phyloP scores from a whole-genome alignment of 2,797 vertebrate species.

The Hoplostethus atlanticus region DNA sequence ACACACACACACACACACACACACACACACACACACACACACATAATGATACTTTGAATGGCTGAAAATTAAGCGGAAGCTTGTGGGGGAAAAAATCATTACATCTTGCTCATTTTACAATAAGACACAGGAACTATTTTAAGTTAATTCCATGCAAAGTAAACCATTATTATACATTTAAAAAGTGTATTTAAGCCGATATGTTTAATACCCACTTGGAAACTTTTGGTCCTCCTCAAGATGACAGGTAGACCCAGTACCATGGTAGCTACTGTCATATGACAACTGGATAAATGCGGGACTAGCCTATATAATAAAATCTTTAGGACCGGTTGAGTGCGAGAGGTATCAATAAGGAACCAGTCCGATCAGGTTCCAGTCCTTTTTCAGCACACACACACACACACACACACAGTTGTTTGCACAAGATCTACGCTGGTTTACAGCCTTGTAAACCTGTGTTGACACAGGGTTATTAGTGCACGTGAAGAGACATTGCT shows the following conservation, averaged over 20 bases:
- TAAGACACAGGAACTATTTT: too few species aligned
- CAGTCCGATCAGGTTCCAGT: neutral
- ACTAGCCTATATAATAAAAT: neutral
- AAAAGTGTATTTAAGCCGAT: neutral
- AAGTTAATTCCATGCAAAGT: too few species aligned
- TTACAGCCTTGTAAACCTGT: neutral
- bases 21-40: constrained; percentile 13
- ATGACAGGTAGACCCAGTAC: constrained; percentile 9
- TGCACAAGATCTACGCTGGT: neutral
- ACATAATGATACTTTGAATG: neutral
- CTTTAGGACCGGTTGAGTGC: neutral
- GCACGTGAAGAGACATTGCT: too few species aligned
- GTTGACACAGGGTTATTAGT: neutral
- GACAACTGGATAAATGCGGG: neutral
- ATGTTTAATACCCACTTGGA: constrained; percentile 35
- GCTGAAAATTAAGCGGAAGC: neutral
- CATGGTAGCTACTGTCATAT: constrained; percentile 3
- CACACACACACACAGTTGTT: neutral
- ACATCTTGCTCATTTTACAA: too few species aligned
- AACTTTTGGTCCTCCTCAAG: constrained; percentile 23
- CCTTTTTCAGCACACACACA: neutral
- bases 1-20: neutral
- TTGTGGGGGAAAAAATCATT: too few species aligned
- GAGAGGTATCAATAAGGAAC: neutral
- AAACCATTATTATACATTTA: neutral